Evolutionary conservation across 2,797 vertebrate species (phyloP).

Genomic region (Coendou prehensilis): DNA sequence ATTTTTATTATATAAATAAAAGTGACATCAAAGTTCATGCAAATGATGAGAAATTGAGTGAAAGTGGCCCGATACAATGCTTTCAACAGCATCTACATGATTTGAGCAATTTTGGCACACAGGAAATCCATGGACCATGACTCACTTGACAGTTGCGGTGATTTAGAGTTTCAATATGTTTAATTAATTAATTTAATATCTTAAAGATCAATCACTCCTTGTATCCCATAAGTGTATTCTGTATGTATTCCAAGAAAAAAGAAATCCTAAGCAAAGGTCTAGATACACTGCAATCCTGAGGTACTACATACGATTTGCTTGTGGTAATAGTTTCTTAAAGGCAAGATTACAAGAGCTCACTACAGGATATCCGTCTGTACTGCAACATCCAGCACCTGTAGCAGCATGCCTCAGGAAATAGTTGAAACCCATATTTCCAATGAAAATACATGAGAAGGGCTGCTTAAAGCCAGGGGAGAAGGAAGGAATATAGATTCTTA

Average conservation of each 20-base stretch:
- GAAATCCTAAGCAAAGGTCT: constrained; percentile 43
- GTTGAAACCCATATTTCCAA: constrained; percentile 12
- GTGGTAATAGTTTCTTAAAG: constrained; percentile 25
- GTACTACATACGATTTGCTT: constrained; percentile 30
- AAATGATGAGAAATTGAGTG: constrained; percentile 39
- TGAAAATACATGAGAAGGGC: not conserved
- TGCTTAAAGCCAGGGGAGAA: constrained; percentile 33
- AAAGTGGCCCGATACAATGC: not conserved
- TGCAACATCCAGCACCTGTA: not conserved
- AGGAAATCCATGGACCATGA: constrained; percentile 1
- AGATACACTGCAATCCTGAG: constrained; percentile 15
- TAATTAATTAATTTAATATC: constrained; percentile 12
- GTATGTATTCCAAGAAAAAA: constrained; percentile 27
- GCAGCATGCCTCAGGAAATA: constrained; percentile 11
- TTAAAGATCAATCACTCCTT: constrained; percentile 50
- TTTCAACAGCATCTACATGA: not conserved
- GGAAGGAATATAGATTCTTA: not conserved
- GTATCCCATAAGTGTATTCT: not conserved
- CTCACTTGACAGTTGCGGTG: not conserved
- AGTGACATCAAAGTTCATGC: constrained; percentile 24
- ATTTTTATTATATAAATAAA: constrained; percentile 40
- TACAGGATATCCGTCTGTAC: not conserved
- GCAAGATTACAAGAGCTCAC: constrained; percentile 28
- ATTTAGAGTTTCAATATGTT: not conserved
- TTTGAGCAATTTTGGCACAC: not conserved